phyloP scores from a whole-genome alignment of 2,113 vertebrate genomes.

The Oceanites oceanicus region DNA sequence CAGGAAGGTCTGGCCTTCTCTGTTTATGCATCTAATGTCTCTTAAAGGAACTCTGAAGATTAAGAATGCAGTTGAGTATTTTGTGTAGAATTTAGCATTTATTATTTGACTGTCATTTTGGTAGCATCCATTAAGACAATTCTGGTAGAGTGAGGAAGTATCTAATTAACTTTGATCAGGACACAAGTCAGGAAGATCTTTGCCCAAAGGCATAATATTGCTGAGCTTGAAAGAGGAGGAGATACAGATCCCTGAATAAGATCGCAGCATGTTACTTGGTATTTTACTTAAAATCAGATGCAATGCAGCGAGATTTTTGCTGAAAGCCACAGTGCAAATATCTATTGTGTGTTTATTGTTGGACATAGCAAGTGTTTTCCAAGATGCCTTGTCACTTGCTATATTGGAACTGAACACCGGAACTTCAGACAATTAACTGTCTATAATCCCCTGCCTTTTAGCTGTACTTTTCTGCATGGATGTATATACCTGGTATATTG shows the following conservation, averaged over 20 bases:
- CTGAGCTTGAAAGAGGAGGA: not conserved
- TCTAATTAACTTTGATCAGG: not conserved
- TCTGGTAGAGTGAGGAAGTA: not conserved
- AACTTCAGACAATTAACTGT: not conserved
- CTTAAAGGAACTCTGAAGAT: not conserved
- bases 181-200: not conserved
- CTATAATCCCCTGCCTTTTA: not conserved
- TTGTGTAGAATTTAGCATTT: not conserved
- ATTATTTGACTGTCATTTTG: not conserved
- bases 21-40: not conserved
- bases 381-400: not conserved
- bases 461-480: not conserved
- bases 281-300: not conserved
- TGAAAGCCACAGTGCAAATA: not conserved
- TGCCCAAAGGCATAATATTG: not conserved
- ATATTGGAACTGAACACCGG: not conserved
- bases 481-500: not conserved
- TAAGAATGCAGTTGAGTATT: not conserved
- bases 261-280: not conserved
- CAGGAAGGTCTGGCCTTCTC: not conserved
- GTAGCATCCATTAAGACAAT: not conserved
- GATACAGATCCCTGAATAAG: accelerated
- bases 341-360: not conserved
- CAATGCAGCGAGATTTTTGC: not conserved
- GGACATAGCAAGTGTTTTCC: not conserved